Evolutionary conservation across 2,113 vertebrate species (phyloP).

Genomic region (Glaucomys volans): DNA sequence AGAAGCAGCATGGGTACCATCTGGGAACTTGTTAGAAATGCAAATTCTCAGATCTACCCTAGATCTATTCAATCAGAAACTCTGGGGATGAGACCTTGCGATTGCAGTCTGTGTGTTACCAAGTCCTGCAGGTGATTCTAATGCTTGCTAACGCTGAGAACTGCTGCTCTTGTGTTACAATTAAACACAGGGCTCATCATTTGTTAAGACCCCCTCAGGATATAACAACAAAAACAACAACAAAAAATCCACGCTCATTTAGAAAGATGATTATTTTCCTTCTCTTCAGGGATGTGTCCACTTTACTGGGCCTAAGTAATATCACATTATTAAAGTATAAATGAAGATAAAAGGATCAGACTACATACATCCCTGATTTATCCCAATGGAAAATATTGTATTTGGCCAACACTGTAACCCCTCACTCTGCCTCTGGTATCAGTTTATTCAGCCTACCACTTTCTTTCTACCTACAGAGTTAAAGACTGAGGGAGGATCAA

Average conservation of each 20-base stretch:
- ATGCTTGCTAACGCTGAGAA: not conserved
- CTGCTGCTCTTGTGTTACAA: not conserved
- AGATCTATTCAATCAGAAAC: not conserved
- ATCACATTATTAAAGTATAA: not conserved
- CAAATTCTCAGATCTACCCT: not conserved
- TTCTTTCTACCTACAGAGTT: constrained; percentile 4
- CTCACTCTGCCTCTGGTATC: not conserved
- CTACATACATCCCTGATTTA: not conserved
- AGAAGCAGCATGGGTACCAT: not conserved
- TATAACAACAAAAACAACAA: not conserved
- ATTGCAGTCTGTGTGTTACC: not conserved
- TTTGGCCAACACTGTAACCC: not conserved
- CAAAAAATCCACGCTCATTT: not conserved
- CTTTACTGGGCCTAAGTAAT: not conserved
- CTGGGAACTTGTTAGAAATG: not conserved
- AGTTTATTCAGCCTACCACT: not conserved
- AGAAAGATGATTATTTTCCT: not conserved
- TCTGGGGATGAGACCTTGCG: no score
- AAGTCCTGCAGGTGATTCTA: not conserved
- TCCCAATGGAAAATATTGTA: not conserved
- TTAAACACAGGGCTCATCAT: not conserved
- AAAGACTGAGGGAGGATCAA: constrained; percentile 4
- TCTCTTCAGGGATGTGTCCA: not conserved
- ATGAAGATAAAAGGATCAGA: not conserved
- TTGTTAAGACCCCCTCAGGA: not conserved